Conservation (phyloP, 2,888 invertebrate genomes). For the Conistra vaccinii region DNA sequence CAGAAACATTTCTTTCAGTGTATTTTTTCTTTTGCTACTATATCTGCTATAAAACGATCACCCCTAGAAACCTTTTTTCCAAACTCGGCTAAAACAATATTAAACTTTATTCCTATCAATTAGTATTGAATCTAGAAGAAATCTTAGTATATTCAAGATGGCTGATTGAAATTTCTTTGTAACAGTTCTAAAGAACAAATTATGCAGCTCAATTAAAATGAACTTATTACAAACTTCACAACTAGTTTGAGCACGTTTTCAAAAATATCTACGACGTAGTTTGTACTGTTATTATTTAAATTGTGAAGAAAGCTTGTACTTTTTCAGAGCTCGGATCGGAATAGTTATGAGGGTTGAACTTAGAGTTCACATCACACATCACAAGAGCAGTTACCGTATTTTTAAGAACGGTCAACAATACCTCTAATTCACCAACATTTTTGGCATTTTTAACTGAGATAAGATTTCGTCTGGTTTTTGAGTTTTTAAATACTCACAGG, state of each 20-base stretch:
- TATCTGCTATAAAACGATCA: not conserved
- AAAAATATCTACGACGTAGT: slow-evolving; percentile 25
- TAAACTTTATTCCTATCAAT: slow-evolving; percentile 32
- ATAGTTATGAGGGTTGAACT: not conserved
- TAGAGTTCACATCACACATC: not conserved
- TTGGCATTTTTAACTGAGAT: not conserved
- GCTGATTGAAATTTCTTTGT: slow-evolving; percentile 30
- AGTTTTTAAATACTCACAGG: not conserved
- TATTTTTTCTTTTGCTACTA: not conserved
- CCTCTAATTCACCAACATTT: not conserved
- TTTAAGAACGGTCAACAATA: not conserved
- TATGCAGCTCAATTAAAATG: slow-evolving; percentile 57
- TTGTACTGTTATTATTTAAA: slow-evolving; percentile 2
- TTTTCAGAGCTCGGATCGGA: not conserved
- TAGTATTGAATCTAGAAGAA: slow-evolving; percentile 38
- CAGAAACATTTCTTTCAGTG: too few relatives aligned
- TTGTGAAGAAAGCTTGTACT: not conserved
- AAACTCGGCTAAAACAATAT: slow-evolving; percentile 10
- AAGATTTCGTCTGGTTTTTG: not conserved
- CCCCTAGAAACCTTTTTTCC: not conserved
- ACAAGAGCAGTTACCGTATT: not conserved
- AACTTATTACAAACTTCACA: slow-evolving; percentile 34
- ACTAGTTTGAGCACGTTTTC: slow-evolving; percentile 26
- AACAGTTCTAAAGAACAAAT: slow-evolving; percentile 35
- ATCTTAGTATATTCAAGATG: slow-evolving; percentile 20